Percentiles rank a stretch among this genome's conserved stretches.
phyloP scores from a whole-genome alignment of 2,888 invertebrate species.

The Diaperis boleti region DNA sequence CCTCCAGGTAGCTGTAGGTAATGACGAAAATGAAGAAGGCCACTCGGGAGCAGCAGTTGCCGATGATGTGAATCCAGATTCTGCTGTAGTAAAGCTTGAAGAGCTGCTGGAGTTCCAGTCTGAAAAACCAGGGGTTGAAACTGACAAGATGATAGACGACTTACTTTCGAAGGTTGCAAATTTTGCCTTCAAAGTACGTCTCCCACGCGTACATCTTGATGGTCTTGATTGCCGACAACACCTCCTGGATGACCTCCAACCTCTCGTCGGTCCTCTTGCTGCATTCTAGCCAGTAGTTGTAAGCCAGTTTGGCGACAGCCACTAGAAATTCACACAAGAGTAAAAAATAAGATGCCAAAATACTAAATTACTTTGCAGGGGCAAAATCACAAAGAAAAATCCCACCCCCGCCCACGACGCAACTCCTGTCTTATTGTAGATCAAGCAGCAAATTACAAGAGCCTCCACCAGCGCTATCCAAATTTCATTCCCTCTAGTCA shows the following conservation, averaged over 20 bases:
- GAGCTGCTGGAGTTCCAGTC: slow-evolving; percentile 75
- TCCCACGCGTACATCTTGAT: slow-evolving; percentile 60
- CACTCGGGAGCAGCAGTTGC: slow-evolving; percentile 57
- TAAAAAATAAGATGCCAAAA: too few species aligned
- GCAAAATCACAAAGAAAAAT: slow-evolving; percentile 66
- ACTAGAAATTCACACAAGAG: too few species aligned
- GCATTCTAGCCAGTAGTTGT: slow-evolving; percentile 46
- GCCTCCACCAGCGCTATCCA: slow-evolving; percentile 70
- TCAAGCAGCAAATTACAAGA: slow-evolving; percentile 73
- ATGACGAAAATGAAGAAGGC: slow-evolving; percentile 62
- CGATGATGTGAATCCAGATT: slow-evolving; percentile 55
- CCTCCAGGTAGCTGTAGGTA: slow-evolving; percentile 77
- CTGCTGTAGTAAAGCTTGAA: slow-evolving; percentile 58
- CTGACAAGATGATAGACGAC: not conserved
- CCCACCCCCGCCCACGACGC: slow-evolving; percentile 69
- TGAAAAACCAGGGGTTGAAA: slow-evolving; percentile 60
- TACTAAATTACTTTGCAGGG: slow-evolving; percentile 50
- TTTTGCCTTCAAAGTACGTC: slow-evolving; percentile 63
- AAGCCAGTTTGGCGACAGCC: slow-evolving; percentile 50
- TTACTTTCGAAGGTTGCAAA: slow-evolving; percentile 65
- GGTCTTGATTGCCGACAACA: slow-evolving; percentile 55
- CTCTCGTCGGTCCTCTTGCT: slow-evolving; percentile 59
- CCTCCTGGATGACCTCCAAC: slow-evolving; percentile 54
- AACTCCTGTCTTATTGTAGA: slow-evolving; percentile 72
- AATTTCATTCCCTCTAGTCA: slow-evolving; percentile 89